A percentile compares a stretch with the other conserved stretches of the same genome.
Evolutionary conservation across 2,888 invertebrate genomes (phyloP).

Genomic region (Ramazzottius varieornatus): DNA sequence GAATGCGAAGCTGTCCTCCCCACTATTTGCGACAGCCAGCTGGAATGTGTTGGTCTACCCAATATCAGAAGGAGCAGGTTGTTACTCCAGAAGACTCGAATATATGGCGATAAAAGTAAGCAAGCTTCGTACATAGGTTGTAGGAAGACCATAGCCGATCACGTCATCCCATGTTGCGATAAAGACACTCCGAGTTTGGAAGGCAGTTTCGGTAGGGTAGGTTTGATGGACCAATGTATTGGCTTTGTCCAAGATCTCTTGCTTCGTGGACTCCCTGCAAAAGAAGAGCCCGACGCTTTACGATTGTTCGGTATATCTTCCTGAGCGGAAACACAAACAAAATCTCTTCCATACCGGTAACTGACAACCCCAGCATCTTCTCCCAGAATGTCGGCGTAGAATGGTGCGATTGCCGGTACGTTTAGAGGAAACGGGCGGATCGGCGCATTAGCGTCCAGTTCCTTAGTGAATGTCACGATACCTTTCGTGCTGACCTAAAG

Average conservation of each 20-base stretch:
- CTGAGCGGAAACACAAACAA: neutral
- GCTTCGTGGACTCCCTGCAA: conserved; percentile 23
- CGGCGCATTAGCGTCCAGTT: too few species aligned
- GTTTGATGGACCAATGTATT: conserved; percentile 41
- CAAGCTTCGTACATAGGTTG: neutral
- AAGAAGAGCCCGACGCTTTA: neutral
- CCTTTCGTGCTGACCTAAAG: neutral
- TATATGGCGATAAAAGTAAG: neutral
- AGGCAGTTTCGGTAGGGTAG: conserved; percentile 42
- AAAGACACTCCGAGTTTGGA: conserved; percentile 48
- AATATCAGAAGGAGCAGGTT: neutral
- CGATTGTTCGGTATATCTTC: neutral
- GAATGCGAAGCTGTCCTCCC: conserved; percentile 51
- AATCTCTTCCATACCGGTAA: conserved; percentile 27
- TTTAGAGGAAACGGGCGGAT: conserved; percentile 67
- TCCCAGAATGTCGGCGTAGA: conserved; percentile 51
- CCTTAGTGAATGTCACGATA: neutral
- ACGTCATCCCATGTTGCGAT: conserved; percentile 73
- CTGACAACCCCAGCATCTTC: conserved; percentile 35
- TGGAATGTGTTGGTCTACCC: conserved; percentile 57
- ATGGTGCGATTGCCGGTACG: conserved; percentile 62
- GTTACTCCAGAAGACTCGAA: neutral
- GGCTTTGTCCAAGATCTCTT: conserved; percentile 27
- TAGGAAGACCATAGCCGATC: conserved; percentile 17
- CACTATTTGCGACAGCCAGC: conserved; percentile 42